phyloP scores from a whole-genome alignment of 2,113 vertebrate species.

The Ptilonorhynchus violaceus region DNA sequence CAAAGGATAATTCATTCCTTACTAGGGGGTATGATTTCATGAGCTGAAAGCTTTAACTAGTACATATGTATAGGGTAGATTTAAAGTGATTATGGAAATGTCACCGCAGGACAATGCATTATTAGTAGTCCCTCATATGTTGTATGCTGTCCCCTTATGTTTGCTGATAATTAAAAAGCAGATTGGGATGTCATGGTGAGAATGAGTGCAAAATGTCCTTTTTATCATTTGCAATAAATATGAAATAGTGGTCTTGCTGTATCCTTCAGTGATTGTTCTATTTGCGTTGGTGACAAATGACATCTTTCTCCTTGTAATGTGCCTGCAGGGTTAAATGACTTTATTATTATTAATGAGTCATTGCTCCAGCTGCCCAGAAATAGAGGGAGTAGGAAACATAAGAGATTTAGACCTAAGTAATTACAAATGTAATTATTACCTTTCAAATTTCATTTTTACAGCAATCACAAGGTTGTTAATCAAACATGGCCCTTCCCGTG shows the following conservation, averaged over 20 bases:
- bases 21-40: conserved; percentile 16
- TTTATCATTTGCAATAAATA: conserved; percentile 68
- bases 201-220: conserved; percentile 50
- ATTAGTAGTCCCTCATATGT: conserved; percentile 37
- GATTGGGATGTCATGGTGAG: conserved; percentile 62
- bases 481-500: conserved; percentile 16
- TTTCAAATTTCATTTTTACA: conserved; percentile 73
- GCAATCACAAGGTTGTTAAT: conserved; percentile 60
- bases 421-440: conserved; percentile 86
- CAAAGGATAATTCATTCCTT: conserved; percentile 31
- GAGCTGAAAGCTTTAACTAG: conserved; percentile 42
- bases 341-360: conserved; percentile 88
- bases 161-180: conserved; percentile 71
- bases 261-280: conserved; percentile 75
- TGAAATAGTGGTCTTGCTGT: conserved; percentile 72
- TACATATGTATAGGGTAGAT: conserved; percentile 38
- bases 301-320: conserved; percentile 78
- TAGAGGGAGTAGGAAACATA: conserved; percentile 56
- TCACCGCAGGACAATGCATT: conserved; percentile 43
- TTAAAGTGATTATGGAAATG: conserved; percentile 63
- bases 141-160: conserved; percentile 51
- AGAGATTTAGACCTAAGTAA: conserved; percentile 81
- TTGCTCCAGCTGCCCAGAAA: conserved; percentile 60
- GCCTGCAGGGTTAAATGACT: conserved; percentile 84
- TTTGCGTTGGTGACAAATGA: conserved; percentile 77